Evolutionary conservation across 2,797 vertebrate genomes (phyloP).

Genomic region (Kryptolebias ocellatus): DNA sequence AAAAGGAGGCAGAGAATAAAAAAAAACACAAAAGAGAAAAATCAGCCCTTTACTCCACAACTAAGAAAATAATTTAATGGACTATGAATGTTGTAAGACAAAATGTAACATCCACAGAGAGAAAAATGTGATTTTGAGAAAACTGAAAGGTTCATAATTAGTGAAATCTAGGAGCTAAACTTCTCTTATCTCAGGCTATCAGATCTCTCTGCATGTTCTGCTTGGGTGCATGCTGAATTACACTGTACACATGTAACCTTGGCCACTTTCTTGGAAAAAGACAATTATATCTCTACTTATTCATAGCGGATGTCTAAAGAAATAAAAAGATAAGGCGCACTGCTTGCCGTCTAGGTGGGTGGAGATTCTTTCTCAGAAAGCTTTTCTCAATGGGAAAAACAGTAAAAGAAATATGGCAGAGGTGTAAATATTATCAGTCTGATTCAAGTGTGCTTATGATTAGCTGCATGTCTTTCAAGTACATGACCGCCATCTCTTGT

Average conservation of each 20-base stretch:
- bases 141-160: slow-evolving; percentile 59
- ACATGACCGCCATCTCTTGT: neutral
- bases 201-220: slow-evolving; percentile 64
- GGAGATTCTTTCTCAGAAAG: slow-evolving; percentile 20
- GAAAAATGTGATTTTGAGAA: slow-evolving; percentile 52
- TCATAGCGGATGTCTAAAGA: slow-evolving; percentile 54
- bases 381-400: slow-evolving; percentile 34
- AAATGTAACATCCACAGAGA: slow-evolving; percentile 29
- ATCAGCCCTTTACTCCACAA: slow-evolving; percentile 32
- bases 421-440: neutral
- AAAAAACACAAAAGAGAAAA: slow-evolving; percentile 29
- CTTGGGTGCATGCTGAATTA: slow-evolving; percentile 74
- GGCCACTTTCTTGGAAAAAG: slow-evolving; percentile 59
- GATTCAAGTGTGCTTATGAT: neutral
- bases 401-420: neutral
- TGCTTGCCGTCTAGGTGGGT: slow-evolving; percentile 50
- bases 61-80: slow-evolving; percentile 33
- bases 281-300: slow-evolving; percentile 69
- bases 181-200: slow-evolving; percentile 57
- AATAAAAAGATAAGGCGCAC: slow-evolving; percentile 72
- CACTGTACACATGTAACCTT: slow-evolving; percentile 51
- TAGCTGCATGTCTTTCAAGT: neutral
- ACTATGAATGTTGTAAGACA: neutral
- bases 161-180: slow-evolving; percentile 37
- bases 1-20: slow-evolving; percentile 5